Conservation (phyloP, 1,140 invertebrate genomes). For the Chironomus tepperi region DNA sequence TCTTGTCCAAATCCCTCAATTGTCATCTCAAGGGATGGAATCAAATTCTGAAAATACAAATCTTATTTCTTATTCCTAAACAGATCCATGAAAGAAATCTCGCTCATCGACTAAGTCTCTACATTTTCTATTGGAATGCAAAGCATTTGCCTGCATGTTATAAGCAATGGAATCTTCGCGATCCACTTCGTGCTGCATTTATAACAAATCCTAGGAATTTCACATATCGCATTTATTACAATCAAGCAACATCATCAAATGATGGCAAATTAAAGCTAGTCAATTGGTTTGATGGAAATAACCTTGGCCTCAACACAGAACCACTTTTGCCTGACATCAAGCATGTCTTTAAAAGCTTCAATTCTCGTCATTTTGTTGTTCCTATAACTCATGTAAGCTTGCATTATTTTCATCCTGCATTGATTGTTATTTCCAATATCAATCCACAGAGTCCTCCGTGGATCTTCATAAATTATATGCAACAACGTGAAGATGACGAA, state of each 20-base stretch:
- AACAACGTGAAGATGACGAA: constrained; percentile 16
- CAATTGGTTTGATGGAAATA: constrained; percentile 55
- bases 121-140: constrained; percentile 39
- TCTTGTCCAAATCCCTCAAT: no score
- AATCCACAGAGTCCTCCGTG: constrained; percentile 59
- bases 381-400: constrained; percentile 56
- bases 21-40: neutral
- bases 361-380: constrained; percentile 50
- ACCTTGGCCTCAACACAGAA: constrained; percentile 46
- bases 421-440: constrained; percentile 22
- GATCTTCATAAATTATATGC: constrained; percentile 56
- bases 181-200: constrained; percentile 36
- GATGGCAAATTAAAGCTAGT: constrained; percentile 47
- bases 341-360: constrained; percentile 52
- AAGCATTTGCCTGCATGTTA: constrained; percentile 29
- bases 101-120: constrained; percentile 36
- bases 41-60: no score
- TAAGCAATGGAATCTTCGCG: constrained; percentile 29
- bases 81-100: constrained; percentile 31
- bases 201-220: constrained; percentile 34
- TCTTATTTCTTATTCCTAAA: neutral
- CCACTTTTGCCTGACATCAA: constrained; percentile 50
- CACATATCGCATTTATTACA: constrained; percentile 50
- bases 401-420: neutral
- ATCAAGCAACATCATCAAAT: constrained; percentile 49